phyloP scores from a whole-genome alignment of 2,113 vertebrate species.

The Diphyllodes magnificus region DNA sequence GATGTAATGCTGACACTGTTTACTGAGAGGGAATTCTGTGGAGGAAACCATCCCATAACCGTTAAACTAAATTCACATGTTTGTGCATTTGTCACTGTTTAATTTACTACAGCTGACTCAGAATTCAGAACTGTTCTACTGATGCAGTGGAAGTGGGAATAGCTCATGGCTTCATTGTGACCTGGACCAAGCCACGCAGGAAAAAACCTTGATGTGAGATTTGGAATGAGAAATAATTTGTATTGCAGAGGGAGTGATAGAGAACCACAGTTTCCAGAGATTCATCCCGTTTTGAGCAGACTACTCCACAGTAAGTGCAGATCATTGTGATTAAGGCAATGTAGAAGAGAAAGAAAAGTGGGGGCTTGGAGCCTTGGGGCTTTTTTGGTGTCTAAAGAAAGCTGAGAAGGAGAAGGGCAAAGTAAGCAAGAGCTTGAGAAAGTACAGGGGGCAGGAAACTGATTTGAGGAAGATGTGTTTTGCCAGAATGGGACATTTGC shows the following conservation, averaged over 20 bases:
- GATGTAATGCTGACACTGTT: neutral
- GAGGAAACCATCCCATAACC: neutral
- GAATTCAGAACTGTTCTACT: neutral
- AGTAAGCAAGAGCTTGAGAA: neutral
- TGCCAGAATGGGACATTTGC: neutral
- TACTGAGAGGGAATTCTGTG: neutral
- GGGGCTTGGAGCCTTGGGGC: rapidly evolving
- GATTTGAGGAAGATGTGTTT: neutral
- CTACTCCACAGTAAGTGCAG: neutral
- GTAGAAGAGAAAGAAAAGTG: neutral
- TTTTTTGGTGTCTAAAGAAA: neutral
- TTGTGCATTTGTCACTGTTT: neutral
- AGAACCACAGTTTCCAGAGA: neutral
- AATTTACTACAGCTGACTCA: neutral
- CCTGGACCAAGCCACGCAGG: neutral
- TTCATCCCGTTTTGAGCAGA: neutral
- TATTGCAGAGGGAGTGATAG: neutral
- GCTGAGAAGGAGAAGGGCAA: neutral
- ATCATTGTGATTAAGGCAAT: neutral
- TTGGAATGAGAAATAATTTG: neutral
- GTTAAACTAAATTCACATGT: neutral
- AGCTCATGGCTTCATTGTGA: rapidly evolving
- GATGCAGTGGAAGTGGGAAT: neutral
- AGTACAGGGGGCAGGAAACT: neutral
- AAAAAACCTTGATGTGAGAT: neutral